Evolutionary conservation across 2,797 vertebrate genomes (phyloP).

Genomic region (Pseudochirops cupreus): DNA sequence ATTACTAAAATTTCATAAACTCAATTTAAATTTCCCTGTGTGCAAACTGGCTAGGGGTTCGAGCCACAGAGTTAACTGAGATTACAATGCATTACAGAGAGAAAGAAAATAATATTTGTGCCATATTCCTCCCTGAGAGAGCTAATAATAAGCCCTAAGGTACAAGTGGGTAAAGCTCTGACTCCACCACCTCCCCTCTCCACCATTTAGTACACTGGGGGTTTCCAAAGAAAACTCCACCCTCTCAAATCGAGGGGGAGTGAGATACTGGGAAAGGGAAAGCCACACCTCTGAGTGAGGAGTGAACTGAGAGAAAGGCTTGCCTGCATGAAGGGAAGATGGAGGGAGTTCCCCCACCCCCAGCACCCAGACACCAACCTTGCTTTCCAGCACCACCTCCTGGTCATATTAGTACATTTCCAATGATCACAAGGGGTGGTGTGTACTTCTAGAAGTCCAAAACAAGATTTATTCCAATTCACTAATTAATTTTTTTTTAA

Average conservation of each 20-base stretch:
- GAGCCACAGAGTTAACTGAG: background rate
- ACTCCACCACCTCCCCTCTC: background rate
- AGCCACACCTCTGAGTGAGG: background rate
- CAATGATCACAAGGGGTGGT: background rate
- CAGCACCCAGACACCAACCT: background rate
- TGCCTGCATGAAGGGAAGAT: background rate
- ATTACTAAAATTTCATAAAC: background rate
- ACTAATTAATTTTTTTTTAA: background rate
- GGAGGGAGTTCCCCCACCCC: background rate
- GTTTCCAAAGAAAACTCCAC: background rate
- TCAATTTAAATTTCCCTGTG: background rate
- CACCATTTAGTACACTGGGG: background rate
- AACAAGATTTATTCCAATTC: background rate
- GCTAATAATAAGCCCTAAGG: background rate
- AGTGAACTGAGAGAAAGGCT: background rate
- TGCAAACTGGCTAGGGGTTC: background rate
- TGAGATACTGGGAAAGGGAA: background rate
- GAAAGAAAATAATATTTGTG: background rate
- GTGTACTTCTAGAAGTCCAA: background rate
- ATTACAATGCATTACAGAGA: background rate
- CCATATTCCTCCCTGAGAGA: background rate
- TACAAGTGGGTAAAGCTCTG: background rate
- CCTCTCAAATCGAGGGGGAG: background rate
- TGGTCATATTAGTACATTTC: background rate
- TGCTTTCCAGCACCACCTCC: slow-evolving; percentile 3